Base-by-base conservation (phyloP, 2,888 invertebrate species). In the Cataglyphis altisquamis region DNA sequence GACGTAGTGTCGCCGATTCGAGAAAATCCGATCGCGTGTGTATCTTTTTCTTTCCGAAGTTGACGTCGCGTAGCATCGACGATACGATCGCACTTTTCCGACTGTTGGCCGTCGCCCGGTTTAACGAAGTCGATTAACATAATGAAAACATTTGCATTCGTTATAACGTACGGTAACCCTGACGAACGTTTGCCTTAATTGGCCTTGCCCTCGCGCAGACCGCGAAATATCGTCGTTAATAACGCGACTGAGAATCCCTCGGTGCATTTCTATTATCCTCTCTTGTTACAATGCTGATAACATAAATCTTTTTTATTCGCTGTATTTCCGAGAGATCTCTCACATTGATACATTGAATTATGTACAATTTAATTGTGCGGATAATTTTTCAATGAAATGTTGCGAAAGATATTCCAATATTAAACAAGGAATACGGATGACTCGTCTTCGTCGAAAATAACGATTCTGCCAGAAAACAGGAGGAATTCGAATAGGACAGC, bases 81-180 rank as follows among this genome's bases (percentile, higher is more conserved):
- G 60, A 78, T 68, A 45, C 57, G 36, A 80, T 45, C 70, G 60
- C 36, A 45, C 32, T 80, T 80, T 80, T 80, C 70, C 70, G 72
- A 70, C 67, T 25, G 52, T 55, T 66, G 75, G 52, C 12, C 75
- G 70, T 78, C 78, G 60, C 45, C 60, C 70, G 60, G 18, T 41
- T 70, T 60, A 70, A 70, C 70, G 45, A 80, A 36, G 45, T 45
- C 48, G 60, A 80, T 80, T 80, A 80, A 80, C 78, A 80, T 80
- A 80, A 80, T 60, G 78, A 62, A 80, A 80, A 70, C 70, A 80
- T 80, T 80, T 80, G 70, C 70, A 70, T 78, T 78, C 78, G 60
- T 80, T 80, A 77, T 55, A 67, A 67, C 55, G 60, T 60, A 57
- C 36, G 55, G 36, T 70, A 70, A 60, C 60, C 70, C 78, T 70